Conservation (phyloP, 2,113 vertebrate genomes). For the Crotalus helleri region DNA sequence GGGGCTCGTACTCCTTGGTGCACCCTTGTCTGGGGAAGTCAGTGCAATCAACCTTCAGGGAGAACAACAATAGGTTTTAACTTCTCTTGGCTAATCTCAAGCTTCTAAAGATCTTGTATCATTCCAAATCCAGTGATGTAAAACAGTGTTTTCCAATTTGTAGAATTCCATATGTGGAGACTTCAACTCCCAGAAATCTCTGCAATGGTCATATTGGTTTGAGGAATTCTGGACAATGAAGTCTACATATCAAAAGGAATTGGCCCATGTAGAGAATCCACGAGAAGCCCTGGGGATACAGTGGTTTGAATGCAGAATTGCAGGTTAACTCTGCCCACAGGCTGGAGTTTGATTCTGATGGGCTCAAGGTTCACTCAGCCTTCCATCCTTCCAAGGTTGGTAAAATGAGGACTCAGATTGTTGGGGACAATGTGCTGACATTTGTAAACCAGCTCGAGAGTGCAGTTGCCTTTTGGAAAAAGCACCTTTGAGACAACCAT, state of each 20-base stretch:
- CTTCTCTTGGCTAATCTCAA: neutral
- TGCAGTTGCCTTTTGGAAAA: neutral
- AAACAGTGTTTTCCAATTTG: neutral
- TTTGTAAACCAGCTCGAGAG: neutral
- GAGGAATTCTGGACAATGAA: neutral
- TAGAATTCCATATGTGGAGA: neutral
- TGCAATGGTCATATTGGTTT: neutral
- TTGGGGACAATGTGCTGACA: neutral
- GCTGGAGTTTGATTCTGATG: neutral
- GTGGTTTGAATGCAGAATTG: neutral
- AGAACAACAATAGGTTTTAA: neutral
- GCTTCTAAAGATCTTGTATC: neutral
- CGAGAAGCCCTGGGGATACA: neutral
- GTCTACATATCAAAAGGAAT: neutral
- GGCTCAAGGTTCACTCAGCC: neutral
- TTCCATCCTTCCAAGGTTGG: neutral
- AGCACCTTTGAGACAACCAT: neutral
- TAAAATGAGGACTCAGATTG: neutral
- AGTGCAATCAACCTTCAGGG: neutral
- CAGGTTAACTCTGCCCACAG: neutral
- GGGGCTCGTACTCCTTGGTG: neutral
- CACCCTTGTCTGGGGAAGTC: fast-evolving
- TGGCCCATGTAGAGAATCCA: neutral
- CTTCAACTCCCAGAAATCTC: neutral
- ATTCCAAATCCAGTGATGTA: neutral